Evolutionary conservation across 2,888 invertebrate genomes (phyloP), one percentile per base, ranked within the genome.

Genomic region (Lamproptera curius): DNA sequence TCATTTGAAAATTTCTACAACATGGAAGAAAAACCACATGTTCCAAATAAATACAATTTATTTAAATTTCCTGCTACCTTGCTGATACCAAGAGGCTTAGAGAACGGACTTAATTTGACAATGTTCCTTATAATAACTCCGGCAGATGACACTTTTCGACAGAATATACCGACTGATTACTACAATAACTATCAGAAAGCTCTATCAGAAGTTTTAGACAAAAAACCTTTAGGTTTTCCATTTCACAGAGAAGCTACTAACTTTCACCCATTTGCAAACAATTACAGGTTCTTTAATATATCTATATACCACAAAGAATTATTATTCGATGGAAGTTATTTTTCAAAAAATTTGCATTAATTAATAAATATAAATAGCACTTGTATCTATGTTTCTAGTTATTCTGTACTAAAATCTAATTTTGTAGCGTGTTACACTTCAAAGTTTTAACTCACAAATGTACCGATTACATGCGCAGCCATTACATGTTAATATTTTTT

Each of bases 171-270:
- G n/a, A 55, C 52, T 47, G 62, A 65, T 52, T 57, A 52, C 13
- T 56, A 62, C 42, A 49, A 51, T 40, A 40, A 56, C 37, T 56
- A 61, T 43, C 58, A 62, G 2, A 62, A 57, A 26, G 57, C 61
- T 43, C 50, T 72, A n/a, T 58, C 59, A 5, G 53, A 59, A 40
- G 69, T 73, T 43, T 47, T 66, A 3, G 80, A 82, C 55, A 60
- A 59, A 9, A 76, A 73, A 50, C 82, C 84, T 6, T 53, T 84
- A 39, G 86, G 86, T 2, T 86, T 83, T 63, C 86, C 86, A n/a
- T 85, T 86, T 36, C 76, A 86, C 47, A 76, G 77, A 53, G 63
- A 63, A 59, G 65, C 70, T 13, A 45, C 50, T 28, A 58, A 66
- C 11, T 62, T 61, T 31, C 69, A 68, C 26, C 52, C 61, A 8